These are phyloP conservation scores for Drosophila atroscutellata DNA, from an alignment of 2,888 invertebrate species.

Conservation along the genomic window DNA sequence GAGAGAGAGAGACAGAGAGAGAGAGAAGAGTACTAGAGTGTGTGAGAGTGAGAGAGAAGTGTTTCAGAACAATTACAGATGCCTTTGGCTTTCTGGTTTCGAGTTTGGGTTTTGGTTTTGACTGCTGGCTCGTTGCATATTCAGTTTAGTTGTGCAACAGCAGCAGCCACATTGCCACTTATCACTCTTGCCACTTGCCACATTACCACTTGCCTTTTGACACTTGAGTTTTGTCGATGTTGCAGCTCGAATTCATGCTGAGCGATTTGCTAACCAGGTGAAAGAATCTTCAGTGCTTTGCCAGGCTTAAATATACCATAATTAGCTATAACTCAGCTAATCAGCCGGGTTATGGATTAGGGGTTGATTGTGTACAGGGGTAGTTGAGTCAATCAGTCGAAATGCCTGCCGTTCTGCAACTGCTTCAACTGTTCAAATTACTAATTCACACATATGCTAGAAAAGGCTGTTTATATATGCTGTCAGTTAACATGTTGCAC, in stretches of 20 bases:
- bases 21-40: not conserved
- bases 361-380: not conserved
- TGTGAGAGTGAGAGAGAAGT: constrained; percentile 1
- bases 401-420: constrained; percentile 57
- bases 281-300: constrained; percentile 32
- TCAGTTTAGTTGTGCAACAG: constrained; percentile 66
- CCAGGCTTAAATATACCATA: constrained; percentile 54
- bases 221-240: constrained; percentile 43
- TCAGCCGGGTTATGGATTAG: constrained; percentile 43
- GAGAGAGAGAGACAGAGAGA: not conserved
- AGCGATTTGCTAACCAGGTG: constrained; percentile 48
- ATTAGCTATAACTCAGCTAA: constrained; percentile 61
- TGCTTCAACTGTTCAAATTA: constrained; percentile 34
- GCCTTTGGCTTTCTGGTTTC: constrained; percentile 24
- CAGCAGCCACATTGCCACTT: constrained; percentile 4
- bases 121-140: constrained; percentile 73
- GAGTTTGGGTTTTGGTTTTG: constrained; percentile 25
- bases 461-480: constrained; percentile 33
- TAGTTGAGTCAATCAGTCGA: constrained; percentile 66
- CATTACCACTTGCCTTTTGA: constrained; percentile 9
- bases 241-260: constrained; percentile 41
- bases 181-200: constrained; percentile 10
- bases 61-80: constrained; percentile 6
- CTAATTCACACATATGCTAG: constrained; percentile 34
- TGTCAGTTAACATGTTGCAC: constrained; percentile 18